Conservation (phyloP, 2,888 invertebrate species). For the Euplagia quadripunctaria region DNA sequence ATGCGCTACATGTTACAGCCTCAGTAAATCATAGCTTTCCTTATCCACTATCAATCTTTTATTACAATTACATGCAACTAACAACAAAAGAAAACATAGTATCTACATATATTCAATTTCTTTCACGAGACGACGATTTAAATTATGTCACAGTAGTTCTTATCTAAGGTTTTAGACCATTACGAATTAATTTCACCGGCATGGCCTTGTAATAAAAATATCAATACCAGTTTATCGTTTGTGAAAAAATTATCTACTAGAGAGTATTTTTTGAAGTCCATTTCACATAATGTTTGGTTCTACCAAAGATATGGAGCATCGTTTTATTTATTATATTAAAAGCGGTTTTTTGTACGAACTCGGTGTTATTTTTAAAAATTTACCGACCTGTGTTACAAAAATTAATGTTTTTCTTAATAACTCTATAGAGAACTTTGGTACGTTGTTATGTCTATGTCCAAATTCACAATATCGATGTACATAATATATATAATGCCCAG, state of each 20-base stretch:
- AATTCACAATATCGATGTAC: too few relatives aligned
- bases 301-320: too few relatives aligned
- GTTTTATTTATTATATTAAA: too few relatives aligned
- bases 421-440: too few relatives aligned
- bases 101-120: conserved; percentile 2
- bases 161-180: conserved; percentile 24
- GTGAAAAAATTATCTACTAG: neutral
- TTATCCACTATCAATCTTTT: neutral
- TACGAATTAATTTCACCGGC: conserved; percentile 33
- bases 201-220: conserved; percentile 38
- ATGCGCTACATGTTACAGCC: neutral
- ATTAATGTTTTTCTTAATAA: too few relatives aligned
- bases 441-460: too few relatives aligned
- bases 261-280: neutral
- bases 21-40: neutral
- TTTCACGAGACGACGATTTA: neutral
- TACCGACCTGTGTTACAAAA: too few relatives aligned
- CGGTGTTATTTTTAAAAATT: too few relatives aligned
- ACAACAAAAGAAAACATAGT: neutral
- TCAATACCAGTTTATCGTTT: conserved; percentile 18
- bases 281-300: too few relatives aligned
- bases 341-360: too few relatives aligned
- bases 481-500: too few relatives aligned
- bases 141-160: conserved; percentile 29
- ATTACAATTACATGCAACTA: neutral